phyloP scores from a whole-genome alignment of 2,888 invertebrate species.

The Muschampia plurimacula region DNA sequence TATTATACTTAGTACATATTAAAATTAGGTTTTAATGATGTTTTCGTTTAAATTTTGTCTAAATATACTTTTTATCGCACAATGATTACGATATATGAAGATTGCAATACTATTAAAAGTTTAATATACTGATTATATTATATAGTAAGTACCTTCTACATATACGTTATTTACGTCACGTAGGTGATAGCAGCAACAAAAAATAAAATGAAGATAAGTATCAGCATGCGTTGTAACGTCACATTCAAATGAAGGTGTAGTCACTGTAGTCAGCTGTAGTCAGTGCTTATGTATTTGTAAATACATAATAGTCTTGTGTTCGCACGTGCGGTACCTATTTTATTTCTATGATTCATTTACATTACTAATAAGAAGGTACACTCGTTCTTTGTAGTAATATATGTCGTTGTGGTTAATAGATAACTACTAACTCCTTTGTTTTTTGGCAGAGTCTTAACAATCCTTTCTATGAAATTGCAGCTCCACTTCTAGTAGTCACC shows the following conservation, averaged over 20 bases:
- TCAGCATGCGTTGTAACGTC: slow-evolving; percentile 38
- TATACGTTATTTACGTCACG: slow-evolving; percentile 23
- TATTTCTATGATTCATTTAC: slow-evolving; percentile 9
- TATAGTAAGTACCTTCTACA: no score
- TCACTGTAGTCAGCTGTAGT: neutral
- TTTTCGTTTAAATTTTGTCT: no score
- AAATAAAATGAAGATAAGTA: slow-evolving; percentile 10
- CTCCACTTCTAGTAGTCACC: no score
- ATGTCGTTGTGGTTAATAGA: neutral
- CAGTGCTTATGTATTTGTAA: slow-evolving; percentile 5
- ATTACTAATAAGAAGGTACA: neutral
- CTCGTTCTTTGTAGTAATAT: neutral
- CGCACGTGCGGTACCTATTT: neutral
- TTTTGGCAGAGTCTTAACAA: no score
- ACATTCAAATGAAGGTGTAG: neutral
- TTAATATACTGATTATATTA: neutral
- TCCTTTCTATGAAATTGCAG: no score
- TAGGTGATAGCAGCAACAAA: slow-evolving; percentile 16
- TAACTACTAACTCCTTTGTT: no score
- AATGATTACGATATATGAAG: neutral
- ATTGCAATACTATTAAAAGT: neutral
- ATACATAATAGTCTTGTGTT: neutral
- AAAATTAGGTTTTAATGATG: no score
- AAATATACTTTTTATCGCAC: no score
- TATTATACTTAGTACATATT: no score